Conservation (phyloP, 2,113 vertebrate genomes). For the Arizona elegans region DNA sequence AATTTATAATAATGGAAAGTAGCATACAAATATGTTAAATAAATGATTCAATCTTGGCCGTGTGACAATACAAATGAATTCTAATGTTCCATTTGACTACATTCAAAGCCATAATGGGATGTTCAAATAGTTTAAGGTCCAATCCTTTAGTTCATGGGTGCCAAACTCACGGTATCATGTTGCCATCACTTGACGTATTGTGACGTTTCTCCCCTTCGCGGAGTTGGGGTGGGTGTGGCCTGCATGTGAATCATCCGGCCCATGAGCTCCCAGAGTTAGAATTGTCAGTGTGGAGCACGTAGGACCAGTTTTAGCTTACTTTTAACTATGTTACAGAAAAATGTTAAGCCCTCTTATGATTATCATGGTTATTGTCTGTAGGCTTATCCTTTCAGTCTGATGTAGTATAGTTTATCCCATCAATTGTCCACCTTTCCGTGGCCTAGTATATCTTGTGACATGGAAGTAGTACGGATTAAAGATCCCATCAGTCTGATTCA, state of each 20-base stretch:
- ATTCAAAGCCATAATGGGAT: background rate
- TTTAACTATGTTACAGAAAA: background rate
- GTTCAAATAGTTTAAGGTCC: background rate
- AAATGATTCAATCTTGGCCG: background rate
- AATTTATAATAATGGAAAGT: background rate
- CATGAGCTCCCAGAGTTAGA: background rate
- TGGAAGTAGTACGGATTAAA: background rate
- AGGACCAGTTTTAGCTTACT: background rate
- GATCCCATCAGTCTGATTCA: background rate
- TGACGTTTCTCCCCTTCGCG: too few relatives aligned
- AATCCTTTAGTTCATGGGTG: background rate
- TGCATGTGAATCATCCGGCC: too few relatives aligned
- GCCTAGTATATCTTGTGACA: background rate
- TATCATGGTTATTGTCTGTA: background rate
- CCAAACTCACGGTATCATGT: too few relatives aligned
- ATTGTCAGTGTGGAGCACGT: background rate
- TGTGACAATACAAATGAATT: constrained; percentile 6
- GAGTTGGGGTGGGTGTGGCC: too few relatives aligned
- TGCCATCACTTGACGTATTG: too few relatives aligned
- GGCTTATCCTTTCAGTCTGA: background rate
- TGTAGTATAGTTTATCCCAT: background rate
- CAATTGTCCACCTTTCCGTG: background rate
- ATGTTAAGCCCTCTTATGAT: background rate
- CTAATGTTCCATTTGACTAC: background rate
- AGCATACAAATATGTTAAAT: background rate